A percentile compares a stretch with the other conserved stretches of the same genome.
These are phyloP conservation scores for Dendrolimus pini DNA, from an alignment of 2,888 invertebrate genomes.

Conservation along the genomic window DNA sequence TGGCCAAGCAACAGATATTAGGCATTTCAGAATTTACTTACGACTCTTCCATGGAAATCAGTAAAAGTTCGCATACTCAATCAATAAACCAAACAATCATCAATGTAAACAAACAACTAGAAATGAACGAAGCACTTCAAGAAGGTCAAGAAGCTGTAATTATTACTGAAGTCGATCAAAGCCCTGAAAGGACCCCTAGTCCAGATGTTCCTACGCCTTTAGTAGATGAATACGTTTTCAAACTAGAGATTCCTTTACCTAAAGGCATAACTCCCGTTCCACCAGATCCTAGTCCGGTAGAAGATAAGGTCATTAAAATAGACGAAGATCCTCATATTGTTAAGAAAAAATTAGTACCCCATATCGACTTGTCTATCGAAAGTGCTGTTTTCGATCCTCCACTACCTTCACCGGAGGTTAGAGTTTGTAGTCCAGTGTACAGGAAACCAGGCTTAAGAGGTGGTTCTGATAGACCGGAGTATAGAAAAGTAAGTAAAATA, in stretches of 20 bases:
- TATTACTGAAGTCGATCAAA: slow-evolving; percentile 21
- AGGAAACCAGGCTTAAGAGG: slow-evolving; percentile 41
- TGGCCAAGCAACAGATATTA: neutral
- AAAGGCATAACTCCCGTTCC: slow-evolving; percentile 37
- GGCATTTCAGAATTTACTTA: neutral
- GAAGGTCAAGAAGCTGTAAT: slow-evolving; percentile 10
- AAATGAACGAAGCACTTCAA: slow-evolving; percentile 14
- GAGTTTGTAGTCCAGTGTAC: slow-evolving; percentile 32
- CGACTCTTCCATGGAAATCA: slow-evolving; percentile 9
- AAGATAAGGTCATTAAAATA: slow-evolving; percentile 22
- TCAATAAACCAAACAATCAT: slow-evolving; percentile 8
- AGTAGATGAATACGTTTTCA: slow-evolving; percentile 62
- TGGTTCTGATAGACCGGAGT: slow-evolving; percentile 26
- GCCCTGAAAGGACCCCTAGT: slow-evolving; percentile 27
- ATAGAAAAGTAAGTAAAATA: slow-evolving; percentile 26
- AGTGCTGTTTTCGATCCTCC: slow-evolving; percentile 51
- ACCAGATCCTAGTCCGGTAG: slow-evolving; percentile 19
- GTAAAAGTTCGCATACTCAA: slow-evolving; percentile 2
- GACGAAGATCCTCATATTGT: slow-evolving; percentile 54
- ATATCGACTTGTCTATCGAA: slow-evolving; percentile 50
- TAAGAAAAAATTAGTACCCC: slow-evolving; percentile 52
- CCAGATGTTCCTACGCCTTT: slow-evolving; percentile 54
- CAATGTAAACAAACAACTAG: slow-evolving; percentile 5
- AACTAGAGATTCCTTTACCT: slow-evolving; percentile 46
- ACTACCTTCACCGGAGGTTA: slow-evolving; percentile 35